phyloP scores from a whole-genome alignment of 2,888 invertebrate species.

The Penaeus monodon region DNA sequence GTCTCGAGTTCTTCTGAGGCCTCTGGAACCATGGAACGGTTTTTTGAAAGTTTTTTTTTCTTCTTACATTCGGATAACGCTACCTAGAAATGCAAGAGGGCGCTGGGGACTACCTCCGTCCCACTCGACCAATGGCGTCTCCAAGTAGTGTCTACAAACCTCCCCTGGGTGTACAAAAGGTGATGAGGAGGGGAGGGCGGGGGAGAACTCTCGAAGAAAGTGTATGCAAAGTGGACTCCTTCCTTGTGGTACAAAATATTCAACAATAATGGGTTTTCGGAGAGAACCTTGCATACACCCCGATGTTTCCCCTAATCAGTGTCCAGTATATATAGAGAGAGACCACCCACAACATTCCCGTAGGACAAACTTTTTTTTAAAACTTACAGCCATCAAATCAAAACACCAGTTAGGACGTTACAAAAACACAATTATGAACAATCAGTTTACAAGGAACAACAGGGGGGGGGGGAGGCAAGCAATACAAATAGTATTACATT shows the following conservation, averaged over 20 bases:
- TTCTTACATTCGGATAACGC: not conserved
- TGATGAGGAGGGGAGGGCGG: conserved; percentile 32
- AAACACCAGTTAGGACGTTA: not conserved
- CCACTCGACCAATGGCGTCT: no score
- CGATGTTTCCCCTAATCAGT: conserved; percentile 23
- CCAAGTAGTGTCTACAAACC: no score
- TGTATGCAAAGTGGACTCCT: not conserved
- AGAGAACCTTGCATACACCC: conserved; percentile 16
- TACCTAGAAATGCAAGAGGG: not conserved
- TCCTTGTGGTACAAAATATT: conserved; percentile 49
- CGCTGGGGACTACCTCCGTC: no score
- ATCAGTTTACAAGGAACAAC: conserved; percentile 21
- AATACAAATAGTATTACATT: conserved; percentile 20
- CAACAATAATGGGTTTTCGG: conserved; percentile 38
- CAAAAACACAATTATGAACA: conserved; percentile 11
- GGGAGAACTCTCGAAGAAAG: not conserved
- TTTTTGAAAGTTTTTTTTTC: conserved; percentile 2
- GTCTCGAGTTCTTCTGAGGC: not conserved
- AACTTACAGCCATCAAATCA: conserved; percentile 52
- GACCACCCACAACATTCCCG: conserved; percentile 49
- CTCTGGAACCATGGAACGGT: conserved; percentile 24
- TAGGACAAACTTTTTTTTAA: conserved; percentile 36
- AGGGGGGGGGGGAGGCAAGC: conserved; percentile 27
- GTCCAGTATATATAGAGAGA: conserved; percentile 36
- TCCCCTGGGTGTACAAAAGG: conserved; percentile 6